These are phyloP conservation scores for Macquaria ambigua DNA, from an alignment of 2,113 vertebrate species.

Conservation along the genomic window DNA sequence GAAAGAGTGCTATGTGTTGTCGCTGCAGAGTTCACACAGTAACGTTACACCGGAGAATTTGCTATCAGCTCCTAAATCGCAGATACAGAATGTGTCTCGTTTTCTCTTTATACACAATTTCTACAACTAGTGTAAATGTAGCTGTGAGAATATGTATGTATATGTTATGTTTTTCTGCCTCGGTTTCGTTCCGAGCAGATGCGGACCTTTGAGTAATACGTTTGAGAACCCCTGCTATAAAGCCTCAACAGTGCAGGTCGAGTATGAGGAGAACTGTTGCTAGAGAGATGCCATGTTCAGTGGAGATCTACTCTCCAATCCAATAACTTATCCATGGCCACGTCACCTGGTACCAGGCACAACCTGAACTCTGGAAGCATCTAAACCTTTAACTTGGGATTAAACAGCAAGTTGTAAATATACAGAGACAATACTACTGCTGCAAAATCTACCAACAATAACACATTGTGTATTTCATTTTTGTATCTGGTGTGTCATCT, in stretches of 20 bases:
- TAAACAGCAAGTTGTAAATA: background rate
- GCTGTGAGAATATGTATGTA: too few relatives aligned
- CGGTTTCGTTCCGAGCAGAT: too few relatives aligned
- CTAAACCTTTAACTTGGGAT: background rate
- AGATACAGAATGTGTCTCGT: too few relatives aligned
- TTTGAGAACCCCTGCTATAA: background rate
- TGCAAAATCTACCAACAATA: background rate
- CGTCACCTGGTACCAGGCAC: background rate
- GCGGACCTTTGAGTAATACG: too few relatives aligned
- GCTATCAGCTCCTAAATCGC: too few relatives aligned
- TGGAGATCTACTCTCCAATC: constrained; percentile 18
- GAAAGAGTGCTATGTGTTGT: too few relatives aligned
- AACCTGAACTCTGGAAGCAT: background rate
- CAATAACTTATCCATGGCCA: background rate
- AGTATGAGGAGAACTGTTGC: constrained; percentile 1
- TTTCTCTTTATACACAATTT: too few relatives aligned
- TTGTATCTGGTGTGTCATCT: too few relatives aligned
- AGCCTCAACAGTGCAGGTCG: constrained; percentile 10
- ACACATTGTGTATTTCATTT: background rate
- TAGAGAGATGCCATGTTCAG: background rate
- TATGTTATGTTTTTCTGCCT: too few relatives aligned
- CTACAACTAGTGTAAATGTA: too few relatives aligned
- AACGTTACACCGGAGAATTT: too few relatives aligned
- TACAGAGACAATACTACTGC: background rate
- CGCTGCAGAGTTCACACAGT: too few relatives aligned